These are phyloP conservation scores for Mus minutoides DNA, from an alignment of 2,797 vertebrate genomes.

Conservation along the genomic window DNA sequence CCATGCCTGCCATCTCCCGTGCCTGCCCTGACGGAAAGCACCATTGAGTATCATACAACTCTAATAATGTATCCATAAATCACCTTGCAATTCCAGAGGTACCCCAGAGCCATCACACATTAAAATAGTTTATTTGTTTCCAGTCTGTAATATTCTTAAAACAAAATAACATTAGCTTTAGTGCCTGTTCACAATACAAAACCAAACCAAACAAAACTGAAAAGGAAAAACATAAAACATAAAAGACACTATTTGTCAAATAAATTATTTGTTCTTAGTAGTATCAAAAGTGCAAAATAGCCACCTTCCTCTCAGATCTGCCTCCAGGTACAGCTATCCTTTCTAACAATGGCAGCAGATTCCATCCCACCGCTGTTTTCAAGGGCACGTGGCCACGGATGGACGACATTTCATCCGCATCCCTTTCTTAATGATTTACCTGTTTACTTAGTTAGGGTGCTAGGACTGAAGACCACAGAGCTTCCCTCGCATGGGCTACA, in stretches of 20 bases:
- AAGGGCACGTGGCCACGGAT: neutral
- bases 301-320: constrained; percentile 80
- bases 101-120: constrained; percentile 77
- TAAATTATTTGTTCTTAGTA: constrained; percentile 87
- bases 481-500: neutral
- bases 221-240: constrained; percentile 57
- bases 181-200: constrained; percentile 86
- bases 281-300: constrained; percentile 91
- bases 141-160: constrained; percentile 83
- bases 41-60: neutral
- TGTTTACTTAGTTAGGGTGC: neutral
- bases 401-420: neutral
- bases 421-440: neutral
- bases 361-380: neutral
- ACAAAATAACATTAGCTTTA: constrained; percentile 85
- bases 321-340: constrained; percentile 56
- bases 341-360: neutral
- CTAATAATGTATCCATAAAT: neutral
- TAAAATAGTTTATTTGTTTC: constrained; percentile 91
- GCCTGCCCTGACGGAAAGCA: neutral
- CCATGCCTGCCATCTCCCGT: neutral
- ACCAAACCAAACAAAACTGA: constrained; percentile 62
- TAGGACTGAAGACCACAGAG: neutral
- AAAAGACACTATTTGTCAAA: constrained; percentile 86
- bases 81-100: neutral